Conservation (phyloP, 2,113 vertebrate genomes). For the Trichechus manatus region DNA sequence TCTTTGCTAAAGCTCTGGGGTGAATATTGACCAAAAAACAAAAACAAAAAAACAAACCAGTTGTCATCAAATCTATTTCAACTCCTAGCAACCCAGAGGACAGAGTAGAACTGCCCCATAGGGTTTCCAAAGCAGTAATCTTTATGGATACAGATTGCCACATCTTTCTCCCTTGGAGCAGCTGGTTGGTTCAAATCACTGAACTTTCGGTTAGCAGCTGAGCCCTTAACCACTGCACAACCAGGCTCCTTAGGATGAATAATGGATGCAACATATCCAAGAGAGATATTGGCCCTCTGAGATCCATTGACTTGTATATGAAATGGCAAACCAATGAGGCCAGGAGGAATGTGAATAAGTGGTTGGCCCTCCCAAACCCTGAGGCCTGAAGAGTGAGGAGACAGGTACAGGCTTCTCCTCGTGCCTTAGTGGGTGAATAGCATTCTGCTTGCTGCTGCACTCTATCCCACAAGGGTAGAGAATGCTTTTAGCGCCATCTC, state of each 20-base stretch:
- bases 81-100: no score
- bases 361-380: fast-evolving
- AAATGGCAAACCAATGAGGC: not conserved
- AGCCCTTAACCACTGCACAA: not conserved
- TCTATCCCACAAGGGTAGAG: not conserved
- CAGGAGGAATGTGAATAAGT: not conserved
- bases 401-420: not conserved
- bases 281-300: not conserved
- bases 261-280: not conserved
- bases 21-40: not conserved
- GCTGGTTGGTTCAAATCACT: not conserved
- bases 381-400: not conserved
- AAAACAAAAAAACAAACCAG: not conserved
- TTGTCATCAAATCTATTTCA: no score
- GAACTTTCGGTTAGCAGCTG: not conserved
- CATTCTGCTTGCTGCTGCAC: not conserved
- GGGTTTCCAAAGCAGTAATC: no score
- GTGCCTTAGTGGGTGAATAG: not conserved
- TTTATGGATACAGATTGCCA: no score
- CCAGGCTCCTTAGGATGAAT: not conserved
- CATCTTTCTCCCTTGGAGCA: not conserved
- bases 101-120: no score
- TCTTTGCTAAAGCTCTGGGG: not conserved
- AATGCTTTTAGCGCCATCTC: not conserved
- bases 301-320: not conserved